Percentiles rank a stretch among this genome's conserved stretches.
These are phyloP conservation scores for Euclidia mi DNA, from an alignment of 2,888 invertebrate species.

Conservation along the genomic window DNA sequence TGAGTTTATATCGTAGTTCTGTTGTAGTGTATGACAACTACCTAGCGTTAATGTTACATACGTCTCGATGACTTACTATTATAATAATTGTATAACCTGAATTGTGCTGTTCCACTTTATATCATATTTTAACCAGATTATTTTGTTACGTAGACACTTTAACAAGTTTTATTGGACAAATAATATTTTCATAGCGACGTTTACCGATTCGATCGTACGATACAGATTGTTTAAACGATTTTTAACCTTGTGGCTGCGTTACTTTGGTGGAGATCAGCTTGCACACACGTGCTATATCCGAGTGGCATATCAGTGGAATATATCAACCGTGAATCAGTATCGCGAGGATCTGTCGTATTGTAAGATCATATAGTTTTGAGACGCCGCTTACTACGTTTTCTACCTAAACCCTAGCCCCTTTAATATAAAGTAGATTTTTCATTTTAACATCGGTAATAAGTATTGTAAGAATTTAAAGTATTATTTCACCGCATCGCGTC, in stretches of 20 bases:
- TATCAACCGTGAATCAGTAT: constrained; percentile 51
- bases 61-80: constrained; percentile 5
- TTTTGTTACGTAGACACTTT: constrained; percentile 67
- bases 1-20: constrained; percentile 36
- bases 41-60: constrained; percentile 10
- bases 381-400: constrained; percentile 63
- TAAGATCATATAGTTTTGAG: constrained; percentile 67
- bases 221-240: constrained; percentile 36
- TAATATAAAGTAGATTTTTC: constrained; percentile 63
- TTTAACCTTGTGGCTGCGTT: constrained; percentile 38
- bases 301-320: constrained; percentile 72
- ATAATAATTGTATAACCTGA: neutral
- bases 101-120: constrained; percentile 62
- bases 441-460: constrained; percentile 55
- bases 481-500: constrained; percentile 36
- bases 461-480: constrained; percentile 50
- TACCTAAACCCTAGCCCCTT: constrained; percentile 56
- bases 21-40: constrained; percentile 14
- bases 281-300: constrained; percentile 57
- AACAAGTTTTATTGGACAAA: constrained; percentile 65
- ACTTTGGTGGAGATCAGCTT: constrained; percentile 32
- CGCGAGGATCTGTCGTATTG: constrained; percentile 47
- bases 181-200: constrained; percentile 82
- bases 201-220: constrained; percentile 67
- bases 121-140: constrained; percentile 80